A percentile compares a stretch with the other conserved stretches of the same genome.
phyloP scores from a whole-genome alignment of 2,113 vertebrate genomes.

The Scomber colias region DNA sequence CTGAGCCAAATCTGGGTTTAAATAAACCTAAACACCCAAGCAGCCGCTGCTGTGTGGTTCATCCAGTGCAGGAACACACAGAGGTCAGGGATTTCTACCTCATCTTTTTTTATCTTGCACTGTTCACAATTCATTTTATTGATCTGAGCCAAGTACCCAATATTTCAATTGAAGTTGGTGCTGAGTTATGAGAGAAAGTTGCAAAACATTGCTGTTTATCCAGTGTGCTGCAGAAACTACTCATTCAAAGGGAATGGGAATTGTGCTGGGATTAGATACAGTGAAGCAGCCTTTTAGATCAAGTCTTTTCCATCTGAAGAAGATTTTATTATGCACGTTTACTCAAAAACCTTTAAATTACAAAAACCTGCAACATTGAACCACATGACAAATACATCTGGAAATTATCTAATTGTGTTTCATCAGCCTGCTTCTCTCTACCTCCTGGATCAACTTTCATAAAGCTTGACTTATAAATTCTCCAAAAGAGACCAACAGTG shows the following conservation, averaged over 20 bases:
- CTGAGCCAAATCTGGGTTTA: slow-evolving; percentile 8
- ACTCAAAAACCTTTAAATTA: not conserved
- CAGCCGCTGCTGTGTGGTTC: slow-evolving; percentile 8
- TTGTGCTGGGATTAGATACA: slow-evolving; percentile 36
- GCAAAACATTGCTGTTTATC: slow-evolving; percentile 38
- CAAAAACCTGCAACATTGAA: slow-evolving; percentile 13
- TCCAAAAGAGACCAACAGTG: slow-evolving; percentile 25
- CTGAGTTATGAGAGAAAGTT: slow-evolving; percentile 29
- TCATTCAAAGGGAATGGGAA: slow-evolving; percentile 25
- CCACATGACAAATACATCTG: not conserved
- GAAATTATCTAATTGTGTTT: slow-evolving; percentile 47
- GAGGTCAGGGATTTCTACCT: slow-evolving; percentile 31
- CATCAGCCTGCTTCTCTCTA: slow-evolving; percentile 16
- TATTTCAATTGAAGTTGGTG: slow-evolving; percentile 59
- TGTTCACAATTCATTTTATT: slow-evolving; percentile 56
- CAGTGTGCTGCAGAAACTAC: slow-evolving; percentile 55
- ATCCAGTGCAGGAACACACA: slow-evolving; percentile 27
- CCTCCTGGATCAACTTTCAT: slow-evolving; percentile 29
- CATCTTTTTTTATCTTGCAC: slow-evolving; percentile 40
- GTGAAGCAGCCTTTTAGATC: slow-evolving; percentile 36
- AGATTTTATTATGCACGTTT: slow-evolving; percentile 12
- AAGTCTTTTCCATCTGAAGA: slow-evolving; percentile 11
- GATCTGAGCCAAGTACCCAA: slow-evolving; percentile 50
- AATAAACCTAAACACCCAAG: slow-evolving; percentile 28
- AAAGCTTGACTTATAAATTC: slow-evolving; percentile 38